A percentile compares a stretch with the other conserved stretches of the same genome.
These are phyloP conservation scores for Hirundichthys speculiger DNA, from an alignment of 2,113 vertebrate species.

Conservation along the genomic window DNA sequence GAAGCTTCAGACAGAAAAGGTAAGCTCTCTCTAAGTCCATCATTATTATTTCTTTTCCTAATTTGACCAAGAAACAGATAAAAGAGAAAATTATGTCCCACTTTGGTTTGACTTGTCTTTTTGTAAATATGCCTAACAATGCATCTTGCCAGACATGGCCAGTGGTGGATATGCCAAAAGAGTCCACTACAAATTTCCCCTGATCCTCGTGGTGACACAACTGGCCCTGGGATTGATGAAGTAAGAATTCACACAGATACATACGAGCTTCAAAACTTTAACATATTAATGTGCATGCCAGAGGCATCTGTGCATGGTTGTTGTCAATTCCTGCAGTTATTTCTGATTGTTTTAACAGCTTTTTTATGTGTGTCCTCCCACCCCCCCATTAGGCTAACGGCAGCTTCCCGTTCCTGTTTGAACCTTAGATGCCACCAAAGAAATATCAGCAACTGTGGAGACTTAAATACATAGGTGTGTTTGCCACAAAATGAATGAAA, in stretches of 20 bases:
- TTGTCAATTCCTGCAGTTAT: not conserved
- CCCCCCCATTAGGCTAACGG: constrained; percentile 61
- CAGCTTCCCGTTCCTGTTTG: constrained; percentile 77
- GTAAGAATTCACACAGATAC: constrained; percentile 35
- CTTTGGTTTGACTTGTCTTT: too few relatives aligned
- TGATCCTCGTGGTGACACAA: constrained; percentile 74
- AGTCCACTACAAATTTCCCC: constrained; percentile 62
- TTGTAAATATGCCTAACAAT: too few relatives aligned
- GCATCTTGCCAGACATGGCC: constrained; percentile 56
- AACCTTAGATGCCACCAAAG: constrained; percentile 59
- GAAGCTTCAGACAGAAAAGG: constrained; percentile 58
- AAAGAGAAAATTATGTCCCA: too few relatives aligned
- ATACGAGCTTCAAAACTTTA: not conserved
- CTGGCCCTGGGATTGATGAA: constrained; percentile 72
- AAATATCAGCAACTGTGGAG: not conserved
- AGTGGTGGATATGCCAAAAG: constrained; percentile 51
- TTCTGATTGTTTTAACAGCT: not conserved
- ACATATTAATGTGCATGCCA: not conserved
- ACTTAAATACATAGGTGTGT: not conserved
- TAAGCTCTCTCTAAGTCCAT: constrained; percentile 16
- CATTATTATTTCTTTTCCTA: not conserved
- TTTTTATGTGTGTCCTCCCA: too few relatives aligned
- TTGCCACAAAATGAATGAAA: constrained; percentile 18
- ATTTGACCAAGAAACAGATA: not conserved
- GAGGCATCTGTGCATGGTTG: not conserved